Base-by-base conservation (phyloP, 2,797 vertebrate genomes). In the Rhincodon typus region DNA sequence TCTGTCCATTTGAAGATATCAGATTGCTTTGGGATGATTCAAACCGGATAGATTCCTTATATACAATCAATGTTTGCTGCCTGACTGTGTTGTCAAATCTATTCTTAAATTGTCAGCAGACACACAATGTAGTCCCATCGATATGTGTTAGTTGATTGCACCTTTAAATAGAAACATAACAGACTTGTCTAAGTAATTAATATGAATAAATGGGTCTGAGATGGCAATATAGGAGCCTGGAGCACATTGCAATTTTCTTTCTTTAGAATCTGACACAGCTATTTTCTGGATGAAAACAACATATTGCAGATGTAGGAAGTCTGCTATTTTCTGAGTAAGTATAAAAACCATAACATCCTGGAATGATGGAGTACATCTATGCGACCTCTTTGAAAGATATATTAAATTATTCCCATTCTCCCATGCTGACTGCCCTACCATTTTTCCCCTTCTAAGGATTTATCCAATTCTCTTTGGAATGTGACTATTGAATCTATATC, bases 101-200 rank as follows among this genome's bases (percentile, higher is more conserved):
- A n/a, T 90, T 90, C 66, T 66, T 90, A 34, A 62, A 66, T 57
- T 27, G 3, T 62, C 34, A 88, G 86, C 19, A n/a, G 87, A 84
- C 57, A 90, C 53, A n/a, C 57, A 62, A 53, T 1, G 5, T 50
- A 53, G 50, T 88, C 86, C 34, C 62, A 69, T 69, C n/a, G 7
- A 42, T 67, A 69, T 93, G 21, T 25, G 42, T 46, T 25, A 23
- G 6, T 42, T 84, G 23, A 67, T 42, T 69, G 23, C 53, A 69
- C 8, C 90, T 93, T 67, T 93, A 93, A 93, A 67, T 93, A 93
- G 90, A 67, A 93, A 93, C 62, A 10, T 38, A 93, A 69, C 38
- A 66, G n/a, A 93, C 66, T 12, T 69, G 34, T 23, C 21, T 93
- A 42, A 93, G 69, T 93, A 93, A 93, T 93, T 93, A 42, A 93